phyloP scores from a whole-genome alignment of 2,888 invertebrate species.

The Actias luna region DNA sequence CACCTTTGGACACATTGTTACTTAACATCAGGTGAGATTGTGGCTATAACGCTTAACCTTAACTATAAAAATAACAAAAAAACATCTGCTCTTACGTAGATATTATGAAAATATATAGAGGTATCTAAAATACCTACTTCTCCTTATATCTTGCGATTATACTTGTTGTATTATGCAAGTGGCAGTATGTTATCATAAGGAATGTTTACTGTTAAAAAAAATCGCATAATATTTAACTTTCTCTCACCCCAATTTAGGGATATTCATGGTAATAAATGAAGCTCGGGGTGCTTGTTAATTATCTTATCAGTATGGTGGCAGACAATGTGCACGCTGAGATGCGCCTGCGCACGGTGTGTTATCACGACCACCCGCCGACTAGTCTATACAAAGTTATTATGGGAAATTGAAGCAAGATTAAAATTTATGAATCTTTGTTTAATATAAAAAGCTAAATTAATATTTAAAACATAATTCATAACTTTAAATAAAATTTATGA shows the following conservation, averaged over 20 bases:
- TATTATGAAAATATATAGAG: not conserved
- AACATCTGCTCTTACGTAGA: not conserved
- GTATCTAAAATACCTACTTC: not conserved
- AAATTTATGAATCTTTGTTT: not conserved
- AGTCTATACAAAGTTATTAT: constrained; percentile 44
- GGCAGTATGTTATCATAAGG: not conserved
- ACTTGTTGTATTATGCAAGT: not conserved
- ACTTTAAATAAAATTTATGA: too few species aligned
- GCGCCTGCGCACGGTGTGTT: constrained; percentile 44
- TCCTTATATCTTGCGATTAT: not conserved
- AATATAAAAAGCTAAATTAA: not conserved
- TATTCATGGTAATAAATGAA: constrained; percentile 38
- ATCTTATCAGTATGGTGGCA: constrained; percentile 55
- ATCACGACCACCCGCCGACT: constrained; percentile 56
- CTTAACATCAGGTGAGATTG: too few species aligned
- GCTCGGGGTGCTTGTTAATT: constrained; percentile 40
- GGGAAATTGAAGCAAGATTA: constrained; percentile 20
- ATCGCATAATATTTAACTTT: not conserved
- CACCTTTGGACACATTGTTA: too few species aligned
- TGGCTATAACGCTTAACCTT: too few species aligned
- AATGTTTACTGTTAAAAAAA: not conserved
- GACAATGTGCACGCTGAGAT: constrained; percentile 45
- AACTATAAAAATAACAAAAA: not conserved
- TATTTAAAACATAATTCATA: not conserved
- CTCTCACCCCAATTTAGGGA: constrained; percentile 1